Base-by-base conservation (phyloP, 1,140 invertebrate genomes). In the Druon quercuslanigerum region DNA sequence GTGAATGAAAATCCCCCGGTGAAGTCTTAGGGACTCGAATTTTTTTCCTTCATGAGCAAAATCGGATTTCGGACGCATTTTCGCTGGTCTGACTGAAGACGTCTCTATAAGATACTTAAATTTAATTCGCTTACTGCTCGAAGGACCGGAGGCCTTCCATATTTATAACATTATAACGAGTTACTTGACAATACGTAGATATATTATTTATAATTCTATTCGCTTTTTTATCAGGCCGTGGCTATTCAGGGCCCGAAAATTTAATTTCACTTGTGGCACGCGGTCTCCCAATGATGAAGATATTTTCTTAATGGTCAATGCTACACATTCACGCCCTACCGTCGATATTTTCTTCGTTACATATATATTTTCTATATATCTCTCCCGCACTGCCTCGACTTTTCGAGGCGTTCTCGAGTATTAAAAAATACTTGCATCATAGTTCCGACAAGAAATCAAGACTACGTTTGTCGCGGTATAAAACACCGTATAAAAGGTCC, bases 191-290 rank as follows among this genome's bases (percentile, higher is more conserved):
- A 83, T 84, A 80, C 77, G 81, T 83, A 83, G 82, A 84, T 84
- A 83, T 87, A 85, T 85, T 86, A 86, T 81, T 87, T 89, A 86
- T 88, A 87, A 86, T 87, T 82, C 79, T 87, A 84, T 81, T 84
- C 82, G 79, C 75, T 83, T 84, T 81, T 85, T 83, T 84, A 85
- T 88, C 88, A 91, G 90, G 90, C 89, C 90, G 90, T 91, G 90
- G 89, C 90, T 91, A 90, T 91, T 89, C 90, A 90, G 85, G 89
- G 86, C 88, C 89, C 89, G 82, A 88, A 90, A 91, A 82, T 79
- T 90, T 82, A 87, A 81, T 87, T 84, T 90, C 86, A 88, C 84
- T 90, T 80, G 89, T 91, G 90, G 88, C 90, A 87, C 89, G 90
- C 90, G 89, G 90, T 90, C 87, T 86, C 87, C 85, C 87, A 54